Percentiles rank a stretch among this genome's conserved stretches.
Evolutionary conservation across 64 coral and sea anemone species (phyloP).

Genomic region (Actinia equina): DNA sequence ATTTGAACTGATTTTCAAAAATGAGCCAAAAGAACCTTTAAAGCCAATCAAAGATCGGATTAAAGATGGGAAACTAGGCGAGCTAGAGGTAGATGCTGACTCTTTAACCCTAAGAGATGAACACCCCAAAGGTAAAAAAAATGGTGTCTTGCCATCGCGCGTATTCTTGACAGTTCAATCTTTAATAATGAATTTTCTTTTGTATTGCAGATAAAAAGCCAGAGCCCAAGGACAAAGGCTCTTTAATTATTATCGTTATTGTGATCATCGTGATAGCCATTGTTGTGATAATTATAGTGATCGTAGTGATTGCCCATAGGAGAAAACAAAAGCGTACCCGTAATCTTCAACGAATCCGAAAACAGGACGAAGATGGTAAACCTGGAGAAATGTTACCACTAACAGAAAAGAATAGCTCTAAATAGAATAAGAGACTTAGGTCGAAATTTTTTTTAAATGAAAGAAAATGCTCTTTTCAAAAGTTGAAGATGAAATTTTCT

Average conservation of each 20-base stretch:
- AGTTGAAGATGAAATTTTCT: background rate
- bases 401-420: background rate
- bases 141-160: too few relatives aligned
- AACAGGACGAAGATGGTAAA: background rate
- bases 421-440: background rate
- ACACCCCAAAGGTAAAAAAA: background rate
- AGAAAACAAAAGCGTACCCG: background rate
- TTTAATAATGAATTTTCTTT: background rate
- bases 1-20: slow-evolving; percentile 25
- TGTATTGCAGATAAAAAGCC: background rate
- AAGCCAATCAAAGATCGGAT: background rate
- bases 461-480: background rate
- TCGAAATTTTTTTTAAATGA: background rate
- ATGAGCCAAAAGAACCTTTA: background rate
- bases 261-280: background rate
- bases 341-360: background rate
- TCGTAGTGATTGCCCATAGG: background rate
- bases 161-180: too few relatives aligned
- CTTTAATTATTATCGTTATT: background rate
- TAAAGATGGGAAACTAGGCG: slow-evolving; percentile 8
- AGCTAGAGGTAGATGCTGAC: background rate
- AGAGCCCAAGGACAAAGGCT: background rate
- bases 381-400: background rate
- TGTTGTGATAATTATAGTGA: background rate
- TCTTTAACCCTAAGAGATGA: background rate